Conservation (phyloP, 1,140 invertebrate genomes). For the Drosophila bocqueti region DNA sequence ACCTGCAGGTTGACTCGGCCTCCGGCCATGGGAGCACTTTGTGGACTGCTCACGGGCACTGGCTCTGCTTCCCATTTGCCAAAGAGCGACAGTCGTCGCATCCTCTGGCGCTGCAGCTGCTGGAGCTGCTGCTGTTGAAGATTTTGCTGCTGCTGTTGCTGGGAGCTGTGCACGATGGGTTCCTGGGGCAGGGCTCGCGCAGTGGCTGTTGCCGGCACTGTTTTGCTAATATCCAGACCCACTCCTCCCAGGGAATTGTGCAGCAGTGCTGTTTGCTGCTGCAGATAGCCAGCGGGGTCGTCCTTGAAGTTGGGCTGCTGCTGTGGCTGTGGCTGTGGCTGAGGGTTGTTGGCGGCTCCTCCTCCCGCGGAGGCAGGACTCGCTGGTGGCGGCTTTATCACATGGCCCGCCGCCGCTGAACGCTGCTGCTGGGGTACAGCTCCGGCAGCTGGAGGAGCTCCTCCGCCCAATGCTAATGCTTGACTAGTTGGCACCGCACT, state of each 20-base stretch:
- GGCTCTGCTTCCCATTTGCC: slow-evolving; percentile 67
- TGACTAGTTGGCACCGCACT: slow-evolving; percentile 61
- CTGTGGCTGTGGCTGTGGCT: slow-evolving; percentile 19
- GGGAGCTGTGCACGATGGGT: slow-evolving; percentile 62
- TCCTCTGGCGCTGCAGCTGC: slow-evolving; percentile 63
- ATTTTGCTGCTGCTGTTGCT: slow-evolving; percentile 21
- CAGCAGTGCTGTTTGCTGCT: slow-evolving; percentile 93
- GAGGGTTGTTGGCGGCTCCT: slow-evolving; percentile 5
- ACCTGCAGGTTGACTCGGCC: slow-evolving; percentile 34
- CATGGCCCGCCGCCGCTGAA: slow-evolving; percentile 28
- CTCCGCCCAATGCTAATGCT: slow-evolving; percentile 26
- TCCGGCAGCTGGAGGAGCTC: slow-evolving; percentile 10
- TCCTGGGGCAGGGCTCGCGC: slow-evolving; percentile 55
- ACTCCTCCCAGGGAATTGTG: slow-evolving; percentile 89
- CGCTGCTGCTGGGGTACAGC: slow-evolving; percentile 16
- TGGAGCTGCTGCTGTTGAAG: slow-evolving; percentile 27
- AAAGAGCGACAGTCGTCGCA: slow-evolving; percentile 59
- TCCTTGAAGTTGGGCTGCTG: slow-evolving; percentile 91
- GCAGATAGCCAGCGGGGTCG: slow-evolving; percentile 94
- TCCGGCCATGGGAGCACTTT: neutral
- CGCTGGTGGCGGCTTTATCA: slow-evolving; percentile 50
- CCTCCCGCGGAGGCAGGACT: slow-evolving; percentile 1
- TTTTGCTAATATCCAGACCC: slow-evolving; percentile 45
- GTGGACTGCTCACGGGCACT: neutral
- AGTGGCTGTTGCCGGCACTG: slow-evolving; percentile 21